phyloP scores from a whole-genome alignment of 53 echinoderm and acorn worm species.

The Echinarachnius parma region DNA sequence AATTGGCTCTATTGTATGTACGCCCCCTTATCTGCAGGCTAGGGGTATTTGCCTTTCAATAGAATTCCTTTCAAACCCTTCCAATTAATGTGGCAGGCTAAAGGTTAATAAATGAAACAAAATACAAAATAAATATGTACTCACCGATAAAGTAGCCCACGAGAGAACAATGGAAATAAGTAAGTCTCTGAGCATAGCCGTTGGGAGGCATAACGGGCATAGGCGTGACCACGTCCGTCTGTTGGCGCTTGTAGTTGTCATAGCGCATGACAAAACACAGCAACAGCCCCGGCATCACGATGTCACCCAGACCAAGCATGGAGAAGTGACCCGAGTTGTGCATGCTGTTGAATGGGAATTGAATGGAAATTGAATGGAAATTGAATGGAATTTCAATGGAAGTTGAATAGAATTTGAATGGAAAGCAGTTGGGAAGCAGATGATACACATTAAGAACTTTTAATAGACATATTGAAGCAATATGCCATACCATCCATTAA shows the following conservation, averaged over 20 bases:
- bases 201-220: slow-evolving; percentile 46
- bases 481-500: too few relatives aligned
- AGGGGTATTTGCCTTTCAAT: too few relatives aligned
- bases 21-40: too few relatives aligned
- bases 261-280: slow-evolving; percentile 98
- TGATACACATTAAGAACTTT: too few relatives aligned
- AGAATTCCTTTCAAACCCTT: too few relatives aligned
- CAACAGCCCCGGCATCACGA: slow-evolving; percentile 97
- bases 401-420: too few relatives aligned
- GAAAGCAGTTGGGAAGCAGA: too few relatives aligned
- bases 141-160: slow-evolving; percentile 98
- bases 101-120: too few relatives aligned
- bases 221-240: slow-evolving; percentile 42
- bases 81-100: too few relatives aligned
- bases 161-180: slow-evolving; percentile 99
- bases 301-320: slow-evolving; percentile 97
- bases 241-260: slow-evolving; percentile 91
- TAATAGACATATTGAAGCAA: too few relatives aligned
- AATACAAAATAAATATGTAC: slow-evolving; percentile 46
- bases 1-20: too few relatives aligned
- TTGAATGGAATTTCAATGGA: too few relatives aligned
- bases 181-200: slow-evolving; percentile 75
- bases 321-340: slow-evolving; percentile 97
- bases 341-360: slow-evolving; percentile 53
- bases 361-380: not conserved